These are phyloP conservation scores for Heliconius hermathena DNA, from an alignment of 1,140 invertebrate genomes.

Conservation along the genomic window DNA sequence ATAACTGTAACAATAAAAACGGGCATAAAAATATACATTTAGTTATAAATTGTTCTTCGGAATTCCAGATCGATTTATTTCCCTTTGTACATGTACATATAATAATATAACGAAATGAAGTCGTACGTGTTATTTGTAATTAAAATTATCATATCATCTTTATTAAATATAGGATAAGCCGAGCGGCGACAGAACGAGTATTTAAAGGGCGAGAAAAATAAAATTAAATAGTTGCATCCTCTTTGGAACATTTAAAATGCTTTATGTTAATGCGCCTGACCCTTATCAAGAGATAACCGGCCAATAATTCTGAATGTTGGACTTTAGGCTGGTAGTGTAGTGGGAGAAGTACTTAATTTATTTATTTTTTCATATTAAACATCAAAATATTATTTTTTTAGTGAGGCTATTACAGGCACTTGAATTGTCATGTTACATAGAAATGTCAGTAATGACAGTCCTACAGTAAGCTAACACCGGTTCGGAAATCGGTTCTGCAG, in stretches of 20 bases:
- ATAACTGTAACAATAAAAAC: neutral
- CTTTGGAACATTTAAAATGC: constrained; percentile 46
- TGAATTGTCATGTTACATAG: no score
- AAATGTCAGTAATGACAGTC: no score
- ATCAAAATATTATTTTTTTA: no score
- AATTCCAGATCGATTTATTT: neutral
- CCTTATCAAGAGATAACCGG: constrained; percentile 44
- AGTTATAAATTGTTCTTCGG: neutral
- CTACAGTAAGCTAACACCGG: no score
- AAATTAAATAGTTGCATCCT: constrained; percentile 39
- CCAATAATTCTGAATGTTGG: constrained; percentile 40
- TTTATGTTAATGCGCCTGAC: constrained; percentile 49
- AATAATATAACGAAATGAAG: constrained; percentile 9
- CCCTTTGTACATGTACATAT: neutral
- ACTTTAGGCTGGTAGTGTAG: constrained; percentile 28
- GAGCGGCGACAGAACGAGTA: constrained; percentile 34
- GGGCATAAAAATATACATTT: neutral
- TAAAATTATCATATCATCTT: constrained; percentile 34
- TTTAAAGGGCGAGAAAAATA: constrained; percentile 41
- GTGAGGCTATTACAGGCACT: no score
- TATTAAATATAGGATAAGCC: constrained; percentile 37
- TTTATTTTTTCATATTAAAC: no score
- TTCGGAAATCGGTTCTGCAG: no score
- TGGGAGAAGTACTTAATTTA: neutral
- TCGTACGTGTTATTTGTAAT: constrained; percentile 28